These are phyloP conservation scores for Drosophila pegasa DNA, from an alignment of 2,888 invertebrate species.

Conservation along the genomic window DNA sequence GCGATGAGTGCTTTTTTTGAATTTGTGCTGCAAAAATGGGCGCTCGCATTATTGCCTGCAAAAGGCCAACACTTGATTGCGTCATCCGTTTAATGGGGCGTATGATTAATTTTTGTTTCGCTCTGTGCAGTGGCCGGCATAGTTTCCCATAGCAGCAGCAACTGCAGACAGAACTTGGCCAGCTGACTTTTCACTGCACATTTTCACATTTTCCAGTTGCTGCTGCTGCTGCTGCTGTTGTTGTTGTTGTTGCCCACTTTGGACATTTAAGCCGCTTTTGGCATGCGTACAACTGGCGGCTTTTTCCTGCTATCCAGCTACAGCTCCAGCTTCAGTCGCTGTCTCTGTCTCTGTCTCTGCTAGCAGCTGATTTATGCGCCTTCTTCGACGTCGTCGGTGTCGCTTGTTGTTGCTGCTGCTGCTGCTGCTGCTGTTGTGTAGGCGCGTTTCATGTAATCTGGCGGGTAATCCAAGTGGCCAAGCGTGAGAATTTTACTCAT, in stretches of 20 bases:
- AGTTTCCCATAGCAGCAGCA: slow-evolving; percentile 51
- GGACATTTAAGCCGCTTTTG: slow-evolving; percentile 82
- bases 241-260: slow-evolving; percentile 76
- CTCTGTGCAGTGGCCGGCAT: slow-evolving; percentile 30
- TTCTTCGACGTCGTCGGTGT: slow-evolving; percentile 40
- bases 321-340: slow-evolving; percentile 18
- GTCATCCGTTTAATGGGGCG: slow-evolving; percentile 78
- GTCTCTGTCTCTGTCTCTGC: slow-evolving; percentile 23
- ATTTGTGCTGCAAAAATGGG: slow-evolving; percentile 54
- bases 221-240: slow-evolving; percentile 33
- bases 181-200: slow-evolving; percentile 79
- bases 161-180: slow-evolving; percentile 54
- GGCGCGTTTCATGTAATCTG: slow-evolving; percentile 81
- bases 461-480: slow-evolving; percentile 80
- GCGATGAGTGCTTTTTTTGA: slow-evolving; percentile 66
- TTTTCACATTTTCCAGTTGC: slow-evolving; percentile 77
- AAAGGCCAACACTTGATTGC: slow-evolving; percentile 48
- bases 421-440: slow-evolving; percentile 60
- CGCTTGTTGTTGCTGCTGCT: slow-evolving; percentile 31
- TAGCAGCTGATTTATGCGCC: slow-evolving; percentile 77
- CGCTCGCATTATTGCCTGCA: slow-evolving; percentile 58
- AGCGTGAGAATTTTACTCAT: slow-evolving; percentile 80
- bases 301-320: slow-evolving; percentile 55
- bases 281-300: slow-evolving; percentile 78
- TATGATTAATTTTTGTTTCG: slow-evolving; percentile 70